Percentiles rank a stretch among this genome's conserved stretches.
phyloP scores from a whole-genome alignment of 2,797 vertebrate species.

The Sternarchorhynchus goeldii region DNA sequence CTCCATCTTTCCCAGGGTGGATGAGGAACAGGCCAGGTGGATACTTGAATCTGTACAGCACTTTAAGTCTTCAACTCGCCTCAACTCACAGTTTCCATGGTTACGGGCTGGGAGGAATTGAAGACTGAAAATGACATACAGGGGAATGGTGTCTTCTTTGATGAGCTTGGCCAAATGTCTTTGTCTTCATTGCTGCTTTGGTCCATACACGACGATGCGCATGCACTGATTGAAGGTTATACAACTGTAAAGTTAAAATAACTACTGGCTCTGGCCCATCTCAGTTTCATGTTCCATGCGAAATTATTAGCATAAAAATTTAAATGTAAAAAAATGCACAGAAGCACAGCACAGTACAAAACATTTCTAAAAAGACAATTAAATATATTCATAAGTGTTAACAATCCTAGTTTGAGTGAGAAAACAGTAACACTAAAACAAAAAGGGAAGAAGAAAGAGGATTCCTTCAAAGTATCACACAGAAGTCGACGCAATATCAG shows the following conservation, averaged over 20 bases:
- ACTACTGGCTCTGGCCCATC: background rate
- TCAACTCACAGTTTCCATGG: slow-evolving; percentile 79
- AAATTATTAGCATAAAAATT: too few relatives aligned
- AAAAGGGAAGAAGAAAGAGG: too few relatives aligned
- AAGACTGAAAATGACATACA: slow-evolving; percentile 86
- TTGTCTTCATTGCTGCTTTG: slow-evolving; percentile 1
- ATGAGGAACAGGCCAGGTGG: slow-evolving; percentile 60
- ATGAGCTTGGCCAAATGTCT: background rate
- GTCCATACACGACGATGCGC: background rate
- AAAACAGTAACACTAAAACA: too few relatives aligned
- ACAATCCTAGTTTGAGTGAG: too few relatives aligned
- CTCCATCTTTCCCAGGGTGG: slow-evolving; percentile 36
- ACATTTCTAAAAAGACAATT: too few relatives aligned
- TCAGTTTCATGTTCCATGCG: too few relatives aligned
- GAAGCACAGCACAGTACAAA: too few relatives aligned
- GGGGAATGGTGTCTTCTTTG: slow-evolving; percentile 62
- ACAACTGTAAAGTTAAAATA: background rate
- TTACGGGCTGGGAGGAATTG: slow-evolving; percentile 86
- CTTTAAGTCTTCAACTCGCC: slow-evolving; percentile 86
- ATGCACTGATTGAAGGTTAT: background rate
- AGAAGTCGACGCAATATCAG: too few relatives aligned
- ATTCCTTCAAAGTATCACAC: too few relatives aligned
- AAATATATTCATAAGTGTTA: too few relatives aligned
- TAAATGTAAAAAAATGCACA: too few relatives aligned
- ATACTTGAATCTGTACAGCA: slow-evolving; percentile 78